Base-by-base conservation (phyloP, 2,113 vertebrate species). In the Semicossyphus pulcher region DNA sequence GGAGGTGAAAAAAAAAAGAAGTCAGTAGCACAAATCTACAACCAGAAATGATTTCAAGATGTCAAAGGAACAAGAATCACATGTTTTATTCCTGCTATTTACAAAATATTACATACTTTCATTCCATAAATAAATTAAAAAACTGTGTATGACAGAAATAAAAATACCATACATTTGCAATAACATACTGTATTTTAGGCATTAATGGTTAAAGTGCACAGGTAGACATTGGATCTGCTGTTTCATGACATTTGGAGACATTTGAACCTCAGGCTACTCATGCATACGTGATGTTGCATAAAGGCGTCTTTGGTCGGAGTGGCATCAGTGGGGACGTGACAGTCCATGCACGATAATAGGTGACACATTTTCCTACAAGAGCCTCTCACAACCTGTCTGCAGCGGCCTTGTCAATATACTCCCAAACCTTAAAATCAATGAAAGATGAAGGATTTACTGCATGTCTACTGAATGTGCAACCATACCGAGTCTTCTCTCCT, bases 191-290 rank as follows among this genome's bases (percentile, higher is more conserved):
- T 77, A 68, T 77, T 69, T 66, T 78, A 88, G 88, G 88, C 87
- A 87, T 78, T 76, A 72, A 87, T 83, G 88, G 86, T 78, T 88
- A 83, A 90, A 92, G 89, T 92, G 89, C 87, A 89, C 87, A 84
- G 78, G 86, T 88, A 86, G 89, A 87, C 77, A 72, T 67, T 76
- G 79, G 74, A 82, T 86, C 66, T 70, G 81, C 77, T 83, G 61
- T 78, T 81, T 79, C 41, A 76, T 59, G 41, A 70, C 82, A 80
- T 26, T 72, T 44, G 57, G 72, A 73, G 81, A 65, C 31, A 16
- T 79, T 77, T 32, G 34, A 29, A 49, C 85, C 53, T 34, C 83
- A 61, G 76, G 78, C 76, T 72, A 73, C 60, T 84, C 86, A 81
- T 85, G 83, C 82, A 85, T 44, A 74, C 56, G 51, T 42, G 42